Conservation (phyloP, 2,888 invertebrate species). For the Papilio elwesi region DNA sequence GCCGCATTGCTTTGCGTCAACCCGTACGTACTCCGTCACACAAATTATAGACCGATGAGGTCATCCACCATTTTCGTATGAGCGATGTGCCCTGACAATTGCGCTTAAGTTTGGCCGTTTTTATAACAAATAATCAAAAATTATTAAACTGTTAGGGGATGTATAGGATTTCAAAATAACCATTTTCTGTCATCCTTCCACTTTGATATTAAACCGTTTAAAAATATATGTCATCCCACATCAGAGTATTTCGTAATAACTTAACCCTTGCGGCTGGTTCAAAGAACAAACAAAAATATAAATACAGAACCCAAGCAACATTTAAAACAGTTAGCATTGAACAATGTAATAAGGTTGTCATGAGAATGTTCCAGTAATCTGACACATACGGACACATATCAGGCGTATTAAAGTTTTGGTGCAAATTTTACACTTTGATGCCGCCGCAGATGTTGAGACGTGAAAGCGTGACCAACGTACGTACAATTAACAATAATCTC, state of each 20-base stretch:
- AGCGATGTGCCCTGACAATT: no score
- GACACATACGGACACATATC: slow-evolving; percentile 25
- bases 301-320: background rate
- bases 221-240: no score
- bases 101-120: no score
- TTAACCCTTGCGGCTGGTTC: background rate
- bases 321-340: slow-evolving; percentile 40
- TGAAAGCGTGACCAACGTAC: slow-evolving; percentile 62
- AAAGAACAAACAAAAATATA: background rate
- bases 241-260: background rate
- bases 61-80: no score
- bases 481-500: slow-evolving; percentile 57
- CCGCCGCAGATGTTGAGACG: slow-evolving; percentile 39
- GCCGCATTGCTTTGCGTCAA: no score
- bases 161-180: no score
- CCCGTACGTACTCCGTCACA: no score
- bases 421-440: slow-evolving; percentile 33
- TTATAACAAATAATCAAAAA: no score
- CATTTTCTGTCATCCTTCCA: no score
- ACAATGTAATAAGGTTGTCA: slow-evolving; percentile 43
- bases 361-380: slow-evolving; percentile 20
- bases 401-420: slow-evolving; percentile 23
- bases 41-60: no score
- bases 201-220: no score
- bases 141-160: no score